Evolutionary conservation across 2,888 invertebrate species (phyloP), one percentile per base, ranked within the genome.

Genomic region (Tanytarsus gracilentus): DNA sequence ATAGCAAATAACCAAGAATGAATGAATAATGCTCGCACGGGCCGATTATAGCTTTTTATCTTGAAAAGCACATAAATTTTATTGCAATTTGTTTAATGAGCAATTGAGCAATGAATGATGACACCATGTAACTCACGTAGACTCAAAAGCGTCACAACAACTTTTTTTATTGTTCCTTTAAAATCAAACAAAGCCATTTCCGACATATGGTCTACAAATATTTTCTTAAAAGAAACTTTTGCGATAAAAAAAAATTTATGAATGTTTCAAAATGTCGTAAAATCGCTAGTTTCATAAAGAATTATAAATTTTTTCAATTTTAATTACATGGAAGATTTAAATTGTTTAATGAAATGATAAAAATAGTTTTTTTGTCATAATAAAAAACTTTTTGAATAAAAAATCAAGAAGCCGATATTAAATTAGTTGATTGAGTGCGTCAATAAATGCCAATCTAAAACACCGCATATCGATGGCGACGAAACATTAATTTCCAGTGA

Each of bases 381-480:
- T 44, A 23, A 44, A 18, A 44, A n/a, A n/a, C n/a, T n/a, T n/a
- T n/a, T n/a, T 44, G 21, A 44, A n/a, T n/a, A n/a, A n/a, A n/a
- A n/a, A n/a, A n/a, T n/a, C n/a, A n/a, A n/a, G n/a, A n/a, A n/a
- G n/a, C n/a, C n/a, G n/a, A n/a, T n/a, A n/a, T 23, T 44, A 44
- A 44, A 44, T 23, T 23, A 44, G 18, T 23, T 44, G 44, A 44
- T 11, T 44, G 44, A 44, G 44, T 44, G 44, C 18, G 44, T 44
- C 44, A 44, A 44, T 44, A 44, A 44, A 44, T 44, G 44, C 44
- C 44, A 44, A 44, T 44, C 18, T 44, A 23, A n/a, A 44, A 44
- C 21, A 9, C 44, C 44, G 23, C 23, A n/a, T n/a, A n/a, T n/a
- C n/a, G 44, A 23, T 23, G 44, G 18, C 44, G 23, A 44, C 23